phyloP scores from a whole-genome alignment of 2,113 vertebrate species.

The Psilopogon haemacephalus region DNA sequence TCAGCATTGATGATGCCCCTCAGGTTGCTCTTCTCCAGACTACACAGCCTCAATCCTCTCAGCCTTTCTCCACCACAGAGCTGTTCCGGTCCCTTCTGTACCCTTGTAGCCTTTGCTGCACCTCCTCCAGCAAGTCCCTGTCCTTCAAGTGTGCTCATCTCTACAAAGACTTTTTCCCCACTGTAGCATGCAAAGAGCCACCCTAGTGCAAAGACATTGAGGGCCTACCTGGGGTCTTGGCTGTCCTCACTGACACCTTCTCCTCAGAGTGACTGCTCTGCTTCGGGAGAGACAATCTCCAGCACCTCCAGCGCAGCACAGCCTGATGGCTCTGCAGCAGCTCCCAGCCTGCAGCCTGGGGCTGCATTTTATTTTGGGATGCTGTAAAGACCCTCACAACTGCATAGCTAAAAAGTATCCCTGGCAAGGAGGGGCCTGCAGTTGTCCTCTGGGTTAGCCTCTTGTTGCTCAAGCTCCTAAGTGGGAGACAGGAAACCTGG shows the following conservation, averaged over 20 bases:
- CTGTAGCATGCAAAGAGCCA: accelerated
- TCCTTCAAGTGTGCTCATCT: not conserved
- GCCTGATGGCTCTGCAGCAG: not conserved
- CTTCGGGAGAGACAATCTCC: not conserved
- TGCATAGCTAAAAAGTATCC: not conserved
- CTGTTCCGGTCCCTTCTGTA: too few relatives aligned
- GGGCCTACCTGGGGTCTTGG: not conserved
- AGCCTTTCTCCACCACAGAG: too few relatives aligned
- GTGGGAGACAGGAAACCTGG: constrained; percentile 41
- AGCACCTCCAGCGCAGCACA: accelerated
- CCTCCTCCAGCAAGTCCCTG: too few relatives aligned
- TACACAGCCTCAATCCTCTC: too few relatives aligned
- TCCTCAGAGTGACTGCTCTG: not conserved
- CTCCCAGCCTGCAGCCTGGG: not conserved
- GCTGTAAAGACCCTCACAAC: not conserved
- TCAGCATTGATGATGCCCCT: too few relatives aligned
- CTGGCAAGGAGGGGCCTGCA: constrained; percentile 24
- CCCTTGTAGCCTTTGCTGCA: too few relatives aligned
- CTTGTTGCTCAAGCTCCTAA: not conserved
- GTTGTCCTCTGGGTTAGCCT: not conserved
- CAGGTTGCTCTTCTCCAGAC: too few relatives aligned
- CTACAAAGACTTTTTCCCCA: not conserved
- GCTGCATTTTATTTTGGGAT: constrained; percentile 15
- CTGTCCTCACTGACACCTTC: not conserved
- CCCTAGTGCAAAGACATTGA: not conserved